These are phyloP conservation scores for Ophion slaviceki DNA, from an alignment of 2,888 invertebrate species.

Conservation along the genomic window DNA sequence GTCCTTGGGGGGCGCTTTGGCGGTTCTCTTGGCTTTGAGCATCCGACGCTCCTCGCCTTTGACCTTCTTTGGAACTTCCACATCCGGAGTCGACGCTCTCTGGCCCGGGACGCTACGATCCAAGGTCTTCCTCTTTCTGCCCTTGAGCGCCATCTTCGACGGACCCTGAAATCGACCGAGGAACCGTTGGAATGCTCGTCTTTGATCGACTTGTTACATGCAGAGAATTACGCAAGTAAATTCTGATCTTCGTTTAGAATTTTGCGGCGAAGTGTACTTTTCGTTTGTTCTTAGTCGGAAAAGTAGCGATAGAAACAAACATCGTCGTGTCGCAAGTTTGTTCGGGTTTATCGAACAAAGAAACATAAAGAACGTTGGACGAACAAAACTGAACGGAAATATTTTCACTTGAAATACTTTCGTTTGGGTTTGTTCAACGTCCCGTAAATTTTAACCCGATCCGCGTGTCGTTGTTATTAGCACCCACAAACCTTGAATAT, in stretches of 20 bases:
- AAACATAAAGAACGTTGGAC: no score
- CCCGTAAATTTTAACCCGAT: no score
- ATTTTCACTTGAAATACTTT: not conserved
- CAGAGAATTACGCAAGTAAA: no score
- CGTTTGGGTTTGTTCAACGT: not conserved
- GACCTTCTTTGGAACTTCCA: constrained; percentile 1
- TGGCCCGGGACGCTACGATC: not conserved
- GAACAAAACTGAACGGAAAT: not conserved
- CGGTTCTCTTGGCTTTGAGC: constrained; percentile 66
- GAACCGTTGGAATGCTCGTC: not conserved
- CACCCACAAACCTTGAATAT: no score
- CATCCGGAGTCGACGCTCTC: constrained; percentile 62
- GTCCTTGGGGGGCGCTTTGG: not conserved
- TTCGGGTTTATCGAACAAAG: no score
- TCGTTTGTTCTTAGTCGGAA: no score
- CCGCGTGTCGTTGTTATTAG: no score
- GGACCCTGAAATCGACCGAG: constrained; percentile 23
- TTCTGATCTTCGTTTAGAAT: no score
- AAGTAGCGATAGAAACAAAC: no score
- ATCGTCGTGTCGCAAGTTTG: no score
- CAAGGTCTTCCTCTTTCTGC: constrained; percentile 50
- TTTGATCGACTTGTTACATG: not conserved
- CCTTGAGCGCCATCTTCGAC: constrained; percentile 9
- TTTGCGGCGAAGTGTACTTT: no score
- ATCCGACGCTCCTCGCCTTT: constrained; percentile 50